These are phyloP conservation scores for Gastrophryne carolinensis DNA, from an alignment of 2,797 vertebrate genomes.

Conservation along the genomic window DNA sequence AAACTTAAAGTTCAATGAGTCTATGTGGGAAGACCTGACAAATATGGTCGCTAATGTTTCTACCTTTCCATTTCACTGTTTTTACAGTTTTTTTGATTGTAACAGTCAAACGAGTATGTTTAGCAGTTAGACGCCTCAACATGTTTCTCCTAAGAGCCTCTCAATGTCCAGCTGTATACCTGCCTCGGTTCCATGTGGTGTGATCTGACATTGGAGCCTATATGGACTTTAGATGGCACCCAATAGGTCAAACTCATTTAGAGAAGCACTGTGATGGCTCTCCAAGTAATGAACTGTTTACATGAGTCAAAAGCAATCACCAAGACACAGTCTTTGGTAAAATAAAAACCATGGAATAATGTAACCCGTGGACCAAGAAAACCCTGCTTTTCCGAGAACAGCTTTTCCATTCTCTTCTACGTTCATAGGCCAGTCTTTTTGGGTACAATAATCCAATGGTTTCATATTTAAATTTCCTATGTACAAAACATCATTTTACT, in stretches of 20 bases:
- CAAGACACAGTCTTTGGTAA: conserved; percentile 57
- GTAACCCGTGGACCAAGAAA: conserved; percentile 68
- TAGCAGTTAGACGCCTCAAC: conserved; percentile 69
- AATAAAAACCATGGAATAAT: conserved; percentile 61
- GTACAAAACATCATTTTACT: conserved; percentile 58
- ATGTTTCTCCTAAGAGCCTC: conserved; percentile 69
- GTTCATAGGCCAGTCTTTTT: conserved; percentile 63
- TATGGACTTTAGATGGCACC: conserved; percentile 66
- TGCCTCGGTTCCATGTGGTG: conserved; percentile 72
- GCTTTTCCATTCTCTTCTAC: conserved; percentile 60
- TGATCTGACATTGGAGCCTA: conserved; percentile 68
- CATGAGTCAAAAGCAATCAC: conserved; percentile 61
- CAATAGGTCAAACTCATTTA: conserved; percentile 60
- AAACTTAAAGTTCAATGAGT: conserved; percentile 84
- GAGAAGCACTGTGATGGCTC: conserved; percentile 69
- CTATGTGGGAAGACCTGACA: conserved; percentile 87
- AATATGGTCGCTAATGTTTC: conserved; percentile 80
- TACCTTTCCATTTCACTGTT: conserved; percentile 82
- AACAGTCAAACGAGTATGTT: conserved; percentile 70
- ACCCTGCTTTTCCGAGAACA: conserved; percentile 62
- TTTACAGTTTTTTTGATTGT: conserved; percentile 81
- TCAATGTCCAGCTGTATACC: conserved; percentile 71
- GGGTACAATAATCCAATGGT: conserved; percentile 57
- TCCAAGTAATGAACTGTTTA: conserved; percentile 69
- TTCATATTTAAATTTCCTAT: conserved; percentile 60